Base-by-base conservation (phyloP, 1,140 invertebrate genomes). In the Trichoplusia ni region DNA sequence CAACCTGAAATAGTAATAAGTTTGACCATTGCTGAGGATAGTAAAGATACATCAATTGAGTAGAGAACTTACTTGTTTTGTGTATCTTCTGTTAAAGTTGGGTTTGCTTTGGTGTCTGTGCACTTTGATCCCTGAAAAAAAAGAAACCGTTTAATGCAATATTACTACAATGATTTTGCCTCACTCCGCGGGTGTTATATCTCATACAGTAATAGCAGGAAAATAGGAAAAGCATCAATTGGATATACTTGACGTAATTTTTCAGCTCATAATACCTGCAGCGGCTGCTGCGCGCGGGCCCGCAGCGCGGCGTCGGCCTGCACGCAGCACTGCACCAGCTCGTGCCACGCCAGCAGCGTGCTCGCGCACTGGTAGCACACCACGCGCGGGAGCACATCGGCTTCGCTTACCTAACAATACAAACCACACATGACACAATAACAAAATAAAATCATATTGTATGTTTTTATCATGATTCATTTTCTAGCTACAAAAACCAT, bases 301-400 rank as follows among this genome's bases (percentile, higher is more conserved):
- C 81, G 75, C 11, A 94, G 78, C 54, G 88, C 90, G 14, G 79
- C 77, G 64, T 95, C 92, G 2, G 93, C 92, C 54, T 92, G 91
- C 13, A 92, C 33, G 77, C 92, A 93, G 62, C 89, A 90, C 59
- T 91, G 75, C 13, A 91, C 84, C 27, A 95, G 85, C 60, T 94
- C 92, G 75, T 94, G 92, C 92, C 93, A 95, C 0, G 93, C 91
- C 27, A 94, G 73, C 13, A 95, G 69, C 0, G 92, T 93, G 38
- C 91, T 92, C 0, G 92, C 92, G 77, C 94, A 95, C 51, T 92
- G 91, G 69, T 92, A 93, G 87, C 94, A 95, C 35, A 94, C 80
- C 63, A 93, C 91, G 4, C 90, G 71, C 1, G 94, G 94, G 59
- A 95, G 81, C 7, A 67, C 75, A 73, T 95, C 94, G 14, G 73